A percentile compares a stretch with the other conserved stretches of the same genome.
phyloP scores from a whole-genome alignment of 2,113 vertebrate genomes.

The Cynoglossus semilaevis region DNA sequence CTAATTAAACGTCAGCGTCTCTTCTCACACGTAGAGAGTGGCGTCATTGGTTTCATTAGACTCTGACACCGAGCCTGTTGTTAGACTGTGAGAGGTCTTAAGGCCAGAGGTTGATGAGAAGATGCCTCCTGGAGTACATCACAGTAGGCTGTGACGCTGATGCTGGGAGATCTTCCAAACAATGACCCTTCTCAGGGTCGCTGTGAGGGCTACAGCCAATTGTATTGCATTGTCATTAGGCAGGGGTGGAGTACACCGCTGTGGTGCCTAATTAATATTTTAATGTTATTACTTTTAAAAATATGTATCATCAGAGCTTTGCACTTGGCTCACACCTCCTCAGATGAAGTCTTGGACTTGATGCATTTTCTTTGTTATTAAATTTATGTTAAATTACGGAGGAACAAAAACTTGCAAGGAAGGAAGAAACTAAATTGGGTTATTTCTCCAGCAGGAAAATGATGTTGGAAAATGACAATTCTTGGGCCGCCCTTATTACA shows the following conservation, averaged over 20 bases:
- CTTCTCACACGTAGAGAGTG: conserved; percentile 56
- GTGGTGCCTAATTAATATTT: too few relatives aligned
- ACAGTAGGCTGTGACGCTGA: conserved; percentile 12
- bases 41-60: conserved; percentile 44
- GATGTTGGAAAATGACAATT: conserved; percentile 35
- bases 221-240: too few relatives aligned
- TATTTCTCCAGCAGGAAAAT: conserved; percentile 46
- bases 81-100: conserved; percentile 52
- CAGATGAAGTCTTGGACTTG: too few relatives aligned
- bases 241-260: too few relatives aligned
- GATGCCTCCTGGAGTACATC: background rate
- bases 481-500: conserved; percentile 41
- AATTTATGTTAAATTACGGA: conserved; percentile 25
- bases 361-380: too few relatives aligned
- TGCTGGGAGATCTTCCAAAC: conserved; percentile 24
- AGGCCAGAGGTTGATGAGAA: conserved; percentile 39
- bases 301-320: too few relatives aligned
- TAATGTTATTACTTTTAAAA: too few relatives aligned
- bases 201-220: too few relatives aligned
- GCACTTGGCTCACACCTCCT: too few relatives aligned
- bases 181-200: background rate
- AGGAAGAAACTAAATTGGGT: conserved; percentile 32
- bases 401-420: conserved; percentile 19
- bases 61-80: conserved; percentile 39
- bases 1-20: conserved; percentile 62